These are phyloP conservation scores for Panonychus citri DNA, from an alignment of 1,140 invertebrate species.

Conservation along the genomic window DNA sequence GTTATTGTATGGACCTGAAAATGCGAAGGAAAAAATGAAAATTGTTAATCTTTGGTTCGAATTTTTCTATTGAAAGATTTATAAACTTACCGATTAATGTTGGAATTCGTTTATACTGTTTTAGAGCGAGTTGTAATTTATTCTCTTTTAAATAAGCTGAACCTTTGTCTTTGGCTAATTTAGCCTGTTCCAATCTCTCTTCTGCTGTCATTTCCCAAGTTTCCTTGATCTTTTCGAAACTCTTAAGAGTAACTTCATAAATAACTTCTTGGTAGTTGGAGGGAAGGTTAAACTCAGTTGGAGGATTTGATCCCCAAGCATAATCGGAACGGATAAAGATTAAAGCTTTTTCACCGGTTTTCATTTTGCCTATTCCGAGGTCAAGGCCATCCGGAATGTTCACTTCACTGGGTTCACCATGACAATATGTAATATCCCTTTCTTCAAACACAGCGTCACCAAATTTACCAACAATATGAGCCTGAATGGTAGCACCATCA, in stretches of 20 bases:
- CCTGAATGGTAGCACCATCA: constrained; percentile 52
- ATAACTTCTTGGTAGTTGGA: constrained; percentile 34
- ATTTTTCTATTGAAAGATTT: not conserved
- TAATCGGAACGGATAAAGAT: constrained; percentile 51
- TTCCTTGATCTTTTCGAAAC: constrained; percentile 34
- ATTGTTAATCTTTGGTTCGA: not conserved
- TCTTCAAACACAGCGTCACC: constrained; percentile 42
- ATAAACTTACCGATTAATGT: constrained; percentile 19
- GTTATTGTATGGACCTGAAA: too few relatives aligned
- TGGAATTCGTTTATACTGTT: constrained; percentile 57
- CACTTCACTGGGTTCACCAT: constrained; percentile 59
- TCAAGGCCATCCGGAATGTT: constrained; percentile 62
- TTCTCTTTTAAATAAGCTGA: constrained; percentile 53
- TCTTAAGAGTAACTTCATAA: constrained; percentile 39
- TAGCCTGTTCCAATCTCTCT: constrained; percentile 56
- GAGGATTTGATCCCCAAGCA: constrained; percentile 52
- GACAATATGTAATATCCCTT: constrained; percentile 47
- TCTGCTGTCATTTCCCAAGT: constrained; percentile 50
- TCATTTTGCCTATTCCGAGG: constrained; percentile 55
- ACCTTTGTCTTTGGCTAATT: constrained; percentile 66
- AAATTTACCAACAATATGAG: constrained; percentile 48
- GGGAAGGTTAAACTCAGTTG: constrained; percentile 45
- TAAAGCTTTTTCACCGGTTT: constrained; percentile 48
- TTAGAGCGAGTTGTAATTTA: constrained; percentile 43
- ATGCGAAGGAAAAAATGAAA: too few relatives aligned